Conservation (phyloP, 2,797 vertebrate species). For the Trachops cirrhosus region DNA sequence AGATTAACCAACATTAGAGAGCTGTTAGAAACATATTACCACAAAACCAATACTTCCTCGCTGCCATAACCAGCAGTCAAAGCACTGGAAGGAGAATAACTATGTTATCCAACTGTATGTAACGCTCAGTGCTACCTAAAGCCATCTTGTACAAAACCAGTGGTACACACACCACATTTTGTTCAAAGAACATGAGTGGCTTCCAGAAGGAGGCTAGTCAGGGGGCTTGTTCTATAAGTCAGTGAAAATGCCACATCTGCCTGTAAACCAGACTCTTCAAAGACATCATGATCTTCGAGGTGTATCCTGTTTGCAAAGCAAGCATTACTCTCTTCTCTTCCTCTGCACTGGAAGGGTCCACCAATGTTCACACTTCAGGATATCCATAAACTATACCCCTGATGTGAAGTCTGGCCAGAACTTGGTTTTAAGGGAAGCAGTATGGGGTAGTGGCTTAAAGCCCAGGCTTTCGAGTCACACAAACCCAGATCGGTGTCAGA, state of each 20-base stretch:
- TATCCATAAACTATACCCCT: neutral
- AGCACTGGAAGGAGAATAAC: neutral
- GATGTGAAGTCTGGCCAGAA: neutral
- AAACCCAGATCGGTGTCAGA: neutral
- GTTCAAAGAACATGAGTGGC: neutral
- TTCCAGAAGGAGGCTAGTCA: neutral
- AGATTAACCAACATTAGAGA: neutral
- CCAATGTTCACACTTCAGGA: neutral
- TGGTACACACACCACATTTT: neutral
- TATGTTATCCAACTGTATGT: neutral
- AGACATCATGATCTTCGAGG: neutral
- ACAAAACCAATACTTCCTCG: neutral
- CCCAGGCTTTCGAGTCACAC: neutral
- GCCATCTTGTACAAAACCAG: neutral
- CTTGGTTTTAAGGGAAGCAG: neutral
- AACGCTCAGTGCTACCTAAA: neutral
- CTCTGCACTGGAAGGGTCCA: neutral
- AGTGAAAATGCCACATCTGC: neutral
- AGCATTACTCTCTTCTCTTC: neutral
- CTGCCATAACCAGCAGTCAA: neutral
- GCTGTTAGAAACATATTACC: neutral
- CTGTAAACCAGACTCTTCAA: neutral
- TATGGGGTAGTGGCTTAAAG: neutral
- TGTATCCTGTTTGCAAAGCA: neutral
- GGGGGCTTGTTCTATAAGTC: neutral